Evolutionary conservation across 2,888 invertebrate species (phyloP).

Genomic region (Cheilosia impressa): DNA sequence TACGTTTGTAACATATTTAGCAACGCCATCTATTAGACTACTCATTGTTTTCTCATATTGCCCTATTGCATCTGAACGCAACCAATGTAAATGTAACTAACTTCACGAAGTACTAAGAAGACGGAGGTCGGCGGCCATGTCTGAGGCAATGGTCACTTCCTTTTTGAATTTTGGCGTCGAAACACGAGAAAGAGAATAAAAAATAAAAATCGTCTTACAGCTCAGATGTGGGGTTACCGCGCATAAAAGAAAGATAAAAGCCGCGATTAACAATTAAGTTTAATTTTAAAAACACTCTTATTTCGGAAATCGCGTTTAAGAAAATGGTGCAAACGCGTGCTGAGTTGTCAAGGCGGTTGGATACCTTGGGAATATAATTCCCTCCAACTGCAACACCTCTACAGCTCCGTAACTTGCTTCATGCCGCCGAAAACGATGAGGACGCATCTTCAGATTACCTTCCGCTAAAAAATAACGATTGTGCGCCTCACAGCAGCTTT

Average conservation of each 20-base stretch:
- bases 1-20: too few species aligned
- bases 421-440: neutral
- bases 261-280: neutral
- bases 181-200: too few species aligned
- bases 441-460: neutral
- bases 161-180: too few species aligned
- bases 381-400: neutral
- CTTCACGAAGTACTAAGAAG: too few species aligned
- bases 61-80: too few species aligned
- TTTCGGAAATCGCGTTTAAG: neutral
- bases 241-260: neutral
- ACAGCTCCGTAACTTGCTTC: neutral
- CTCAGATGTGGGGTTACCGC: neutral
- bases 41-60: too few species aligned
- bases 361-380: neutral
- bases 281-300: neutral
- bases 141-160: too few species aligned
- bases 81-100: too few species aligned
- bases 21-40: too few species aligned
- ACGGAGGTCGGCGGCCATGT: too few species aligned
- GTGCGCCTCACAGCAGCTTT: too few species aligned
- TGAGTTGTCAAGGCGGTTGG: neutral
- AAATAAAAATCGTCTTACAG: too few species aligned
- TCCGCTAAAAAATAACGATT: neutral
- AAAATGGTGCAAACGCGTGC: slow-evolving; percentile 6